Conservation (phyloP, 1,140 invertebrate species). For the Calycopis cecrops region DNA sequence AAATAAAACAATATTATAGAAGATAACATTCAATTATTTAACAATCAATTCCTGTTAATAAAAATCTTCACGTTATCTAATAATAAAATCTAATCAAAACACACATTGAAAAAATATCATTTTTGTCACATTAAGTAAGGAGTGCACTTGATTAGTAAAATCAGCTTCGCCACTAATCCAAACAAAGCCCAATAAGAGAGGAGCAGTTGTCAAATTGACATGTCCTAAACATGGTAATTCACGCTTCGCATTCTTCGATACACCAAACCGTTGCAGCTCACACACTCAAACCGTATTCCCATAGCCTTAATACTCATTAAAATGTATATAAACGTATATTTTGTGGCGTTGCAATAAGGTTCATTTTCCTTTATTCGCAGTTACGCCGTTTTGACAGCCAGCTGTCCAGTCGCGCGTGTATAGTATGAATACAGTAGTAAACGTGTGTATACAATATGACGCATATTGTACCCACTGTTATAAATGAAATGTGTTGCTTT, state of each 20-base stretch:
- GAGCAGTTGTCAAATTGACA: constrained; percentile 66
- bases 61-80: too few relatives aligned
- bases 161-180: constrained; percentile 30
- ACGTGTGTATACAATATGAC: constrained; percentile 68
- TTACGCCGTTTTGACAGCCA: constrained; percentile 5
- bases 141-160: background rate
- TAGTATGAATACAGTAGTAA: constrained; percentile 46
- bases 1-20: too few relatives aligned
- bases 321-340: constrained; percentile 20
- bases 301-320: constrained; percentile 46
- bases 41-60: too few relatives aligned
- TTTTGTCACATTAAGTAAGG: constrained; percentile 4
- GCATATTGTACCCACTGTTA: constrained; percentile 67
- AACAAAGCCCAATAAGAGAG: constrained; percentile 46
- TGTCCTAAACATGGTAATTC: constrained; percentile 70
- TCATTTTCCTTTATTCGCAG: constrained; percentile 20
- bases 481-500: constrained; percentile 74
- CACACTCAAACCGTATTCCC: constrained; percentile 56
- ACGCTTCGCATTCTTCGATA: constrained; percentile 71
- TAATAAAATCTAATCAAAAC: too few relatives aligned
- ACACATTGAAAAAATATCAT: background rate
- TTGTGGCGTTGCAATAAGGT: constrained; percentile 22
- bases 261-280: constrained; percentile 54
- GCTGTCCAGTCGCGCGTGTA: constrained; percentile 8
- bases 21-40: too few relatives aligned